Base-by-base conservation (phyloP, 1,140 invertebrate species). In the Ctenoplectra terminalis region DNA sequence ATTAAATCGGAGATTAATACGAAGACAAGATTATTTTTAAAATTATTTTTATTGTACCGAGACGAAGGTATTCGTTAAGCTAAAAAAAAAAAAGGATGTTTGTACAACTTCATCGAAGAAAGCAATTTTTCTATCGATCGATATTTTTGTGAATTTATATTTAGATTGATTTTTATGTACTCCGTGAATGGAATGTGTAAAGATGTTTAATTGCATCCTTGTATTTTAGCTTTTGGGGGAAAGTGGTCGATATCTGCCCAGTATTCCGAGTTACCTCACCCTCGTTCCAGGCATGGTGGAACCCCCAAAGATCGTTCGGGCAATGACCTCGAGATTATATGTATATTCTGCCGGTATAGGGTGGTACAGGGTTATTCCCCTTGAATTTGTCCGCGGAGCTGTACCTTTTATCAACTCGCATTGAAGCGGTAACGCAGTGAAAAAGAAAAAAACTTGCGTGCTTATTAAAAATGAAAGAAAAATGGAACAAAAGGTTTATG, bases 271-370 rank as follows among this genome's bases (percentile, higher is more conserved):
- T 87, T 85, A 79, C 83, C 84, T 90, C 87, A 89, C 87, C 89
- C 88, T 89, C 83, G 77, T 88, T 88, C 74, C 84, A 88, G 85
- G 79, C 83, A 88, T 86, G 87, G 87, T 88, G 76, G 79, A 84
- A 90, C 86, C 89, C 84, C 91, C 90, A 92, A 92, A 92, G 91
- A 92, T 92, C 91, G 90, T 91, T 90, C 91, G 91, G 90, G 78
- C 91, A 89, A 91, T 92, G 91, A 92, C 91, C 91, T 84, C 91
- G 88, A 88, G 85, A 84, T 87, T 87, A 87, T 87, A 87, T 83
- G 86, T 87, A 87, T 83, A 87, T 87, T 87, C 84, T 64, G 72
- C 58, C 66, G 48, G 84, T 87, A 75, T 86, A 79, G 69, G 72
- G 67, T 70, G 77, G 52, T 71, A 74, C 81, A 83, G 69, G 61